phyloP scores from a whole-genome alignment of 2,888 invertebrate species.

The Heliconius ismenius region DNA sequence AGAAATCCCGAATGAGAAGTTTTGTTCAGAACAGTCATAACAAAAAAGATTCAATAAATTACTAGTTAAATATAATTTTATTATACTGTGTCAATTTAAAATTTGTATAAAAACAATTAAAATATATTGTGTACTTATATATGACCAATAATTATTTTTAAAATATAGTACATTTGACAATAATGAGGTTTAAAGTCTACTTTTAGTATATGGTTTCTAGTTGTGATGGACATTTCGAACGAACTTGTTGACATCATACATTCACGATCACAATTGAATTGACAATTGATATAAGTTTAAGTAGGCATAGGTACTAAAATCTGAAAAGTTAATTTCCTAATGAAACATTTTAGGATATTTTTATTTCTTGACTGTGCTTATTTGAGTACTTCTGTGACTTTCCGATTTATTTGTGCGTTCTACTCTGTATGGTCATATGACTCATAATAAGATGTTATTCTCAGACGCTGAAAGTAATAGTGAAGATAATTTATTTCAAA shows the following conservation, averaged over 20 bases:
- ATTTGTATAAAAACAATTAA: neutral
- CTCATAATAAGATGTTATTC: conserved; percentile 47
- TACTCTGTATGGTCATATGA: neutral
- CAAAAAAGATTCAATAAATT: neutral
- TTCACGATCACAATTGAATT: neutral
- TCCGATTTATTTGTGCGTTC: neutral
- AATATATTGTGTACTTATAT: neutral
- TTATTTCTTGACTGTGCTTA: neutral
- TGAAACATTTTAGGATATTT: neutral
- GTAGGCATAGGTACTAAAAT: neutral
- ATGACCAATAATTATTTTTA: neutral
- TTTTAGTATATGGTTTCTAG: neutral
- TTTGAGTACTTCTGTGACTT: neutral
- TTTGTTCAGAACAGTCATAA: neutral
- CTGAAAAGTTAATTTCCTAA: neutral
- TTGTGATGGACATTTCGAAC: neutral
- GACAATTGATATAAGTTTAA: neutral
- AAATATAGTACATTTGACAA: neutral
- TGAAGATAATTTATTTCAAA: conserved; percentile 48
- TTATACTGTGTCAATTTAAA: no score
- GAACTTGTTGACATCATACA: neutral
- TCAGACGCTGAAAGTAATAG: conserved; percentile 51
- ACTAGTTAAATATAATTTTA: neutral
- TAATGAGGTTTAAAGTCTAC: neutral
- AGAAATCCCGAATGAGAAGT: neutral